Evolutionary conservation across 2,113 vertebrate genomes (phyloP).

Genomic region (Lutjanus erythropterus): DNA sequence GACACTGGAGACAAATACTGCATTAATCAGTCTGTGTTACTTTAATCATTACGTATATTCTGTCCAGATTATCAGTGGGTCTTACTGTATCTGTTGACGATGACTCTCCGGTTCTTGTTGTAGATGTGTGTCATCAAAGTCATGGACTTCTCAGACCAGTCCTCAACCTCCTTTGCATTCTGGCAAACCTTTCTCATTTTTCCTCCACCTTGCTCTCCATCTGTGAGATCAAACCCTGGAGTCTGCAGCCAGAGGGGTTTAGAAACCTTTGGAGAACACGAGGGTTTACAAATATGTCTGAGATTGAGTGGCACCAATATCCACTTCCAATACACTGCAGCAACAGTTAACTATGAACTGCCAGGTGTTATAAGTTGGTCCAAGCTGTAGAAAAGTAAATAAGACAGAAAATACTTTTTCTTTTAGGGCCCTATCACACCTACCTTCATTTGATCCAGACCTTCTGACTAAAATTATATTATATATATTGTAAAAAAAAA

Average conservation of each 20-base stretch:
- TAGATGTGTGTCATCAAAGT: conserved; percentile 62
- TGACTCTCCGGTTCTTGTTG: conserved; percentile 46
- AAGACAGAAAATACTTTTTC: too few relatives aligned
- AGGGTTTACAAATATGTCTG: too few relatives aligned
- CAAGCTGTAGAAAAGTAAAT: too few relatives aligned
- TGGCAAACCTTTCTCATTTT: conserved; percentile 71
- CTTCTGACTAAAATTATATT: too few relatives aligned
- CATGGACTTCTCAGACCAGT: conserved; percentile 52
- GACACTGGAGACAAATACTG: conserved; percentile 54
- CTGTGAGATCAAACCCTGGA: conserved; percentile 78
- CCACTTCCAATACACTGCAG: too few relatives aligned
- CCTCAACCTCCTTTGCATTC: conserved; percentile 1
- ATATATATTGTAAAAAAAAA: too few relatives aligned
- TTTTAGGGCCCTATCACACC: too few relatives aligned
- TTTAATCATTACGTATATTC: neutral
- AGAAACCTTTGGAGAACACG: conserved; percentile 34
- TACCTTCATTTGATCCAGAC: too few relatives aligned
- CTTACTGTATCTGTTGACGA: conserved; percentile 73
- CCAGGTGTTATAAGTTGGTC: too few relatives aligned
- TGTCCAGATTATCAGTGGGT: neutral
- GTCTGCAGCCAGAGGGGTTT: conserved; percentile 82
- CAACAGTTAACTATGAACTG: too few relatives aligned
- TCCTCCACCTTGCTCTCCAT: conserved; percentile 44
- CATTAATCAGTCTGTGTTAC: neutral
- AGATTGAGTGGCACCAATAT: too few relatives aligned